Conservation (phyloP, 2,113 vertebrate species). For the Thamnaconus septentrionalis region DNA sequence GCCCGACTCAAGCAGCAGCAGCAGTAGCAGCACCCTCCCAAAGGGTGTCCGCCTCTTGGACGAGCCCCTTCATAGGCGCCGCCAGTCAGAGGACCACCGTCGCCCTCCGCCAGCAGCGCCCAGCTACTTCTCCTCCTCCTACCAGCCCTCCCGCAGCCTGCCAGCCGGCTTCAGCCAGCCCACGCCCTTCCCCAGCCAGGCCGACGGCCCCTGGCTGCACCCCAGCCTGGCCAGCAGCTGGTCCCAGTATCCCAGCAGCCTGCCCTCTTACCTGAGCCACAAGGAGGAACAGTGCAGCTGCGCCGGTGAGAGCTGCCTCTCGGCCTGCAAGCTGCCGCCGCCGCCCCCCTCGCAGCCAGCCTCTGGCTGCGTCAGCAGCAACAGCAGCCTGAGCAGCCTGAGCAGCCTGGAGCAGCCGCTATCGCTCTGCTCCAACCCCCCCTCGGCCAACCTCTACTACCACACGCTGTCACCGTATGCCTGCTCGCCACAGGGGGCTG, state of each 20-base stretch:
- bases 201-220: conserved; percentile 41
- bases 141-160: conserved; percentile 45
- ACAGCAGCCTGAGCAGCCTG: conserved; percentile 19
- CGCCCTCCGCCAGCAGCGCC: conserved; percentile 1
- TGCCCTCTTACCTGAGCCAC: conserved; percentile 47
- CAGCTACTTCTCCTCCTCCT: conserved; percentile 38
- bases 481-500: conserved; percentile 48
- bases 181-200: conserved; percentile 73
- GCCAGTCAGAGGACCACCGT: conserved; percentile 12
- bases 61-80: conserved; percentile 7
- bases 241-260: conserved; percentile 57
- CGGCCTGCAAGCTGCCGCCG: conserved; percentile 44
- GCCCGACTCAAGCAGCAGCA: background rate
- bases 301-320: conserved; percentile 45
- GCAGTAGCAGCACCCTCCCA: background rate
- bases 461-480: conserved; percentile 59
- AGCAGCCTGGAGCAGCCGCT: conserved; percentile 73
- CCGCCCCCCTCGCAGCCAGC: conserved; percentile 15
- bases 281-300: conserved; percentile 38
- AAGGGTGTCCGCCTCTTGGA: background rate
- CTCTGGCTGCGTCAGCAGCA: background rate
- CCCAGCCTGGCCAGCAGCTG: conserved; percentile 58
- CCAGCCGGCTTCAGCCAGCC: conserved; percentile 55
- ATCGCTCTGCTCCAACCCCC: conserved; percentile 73
- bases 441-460: conserved; percentile 39